A percentile compares a stretch with the other conserved stretches of the same genome.
Conservation (phyloP, 2,113 vertebrate species). For the Tragelaphus scriptus region DNA sequence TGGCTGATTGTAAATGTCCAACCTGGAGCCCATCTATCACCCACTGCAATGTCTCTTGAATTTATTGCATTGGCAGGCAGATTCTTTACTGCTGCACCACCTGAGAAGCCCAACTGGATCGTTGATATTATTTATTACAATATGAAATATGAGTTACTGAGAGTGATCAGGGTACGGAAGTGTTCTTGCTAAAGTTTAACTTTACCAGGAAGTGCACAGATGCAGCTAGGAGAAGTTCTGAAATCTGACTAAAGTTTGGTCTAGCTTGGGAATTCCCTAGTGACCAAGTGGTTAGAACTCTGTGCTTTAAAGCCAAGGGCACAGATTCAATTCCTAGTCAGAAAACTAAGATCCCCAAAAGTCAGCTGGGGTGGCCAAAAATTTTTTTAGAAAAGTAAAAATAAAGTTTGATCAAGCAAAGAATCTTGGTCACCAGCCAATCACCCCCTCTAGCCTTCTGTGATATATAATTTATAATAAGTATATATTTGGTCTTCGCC, state of each 20-base stretch:
- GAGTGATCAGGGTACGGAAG: not conserved
- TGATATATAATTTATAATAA: not conserved
- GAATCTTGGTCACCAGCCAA: not conserved
- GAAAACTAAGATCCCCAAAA: not conserved
- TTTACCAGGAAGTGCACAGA: not conserved
- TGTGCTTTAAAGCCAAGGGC: not conserved
- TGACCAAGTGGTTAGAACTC: not conserved
- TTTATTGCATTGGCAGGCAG: not conserved
- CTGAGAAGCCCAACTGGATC: not conserved
- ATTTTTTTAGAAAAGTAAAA: not conserved
- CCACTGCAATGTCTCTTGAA: not conserved
- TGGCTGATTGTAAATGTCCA: not conserved
- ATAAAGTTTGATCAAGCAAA: not conserved
- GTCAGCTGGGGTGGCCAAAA: not conserved
- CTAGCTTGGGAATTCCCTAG: not conserved
- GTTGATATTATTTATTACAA: not conserved
- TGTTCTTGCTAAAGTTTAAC: not conserved
- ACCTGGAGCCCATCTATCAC: not conserved
- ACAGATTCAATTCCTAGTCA: not conserved
- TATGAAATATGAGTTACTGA: not conserved
- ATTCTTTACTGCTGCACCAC: not conserved
- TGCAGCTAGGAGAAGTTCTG: not conserved
- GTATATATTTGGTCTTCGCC: not conserved
- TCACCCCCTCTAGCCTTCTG: not conserved
- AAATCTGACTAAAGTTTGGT: not conserved